Percentiles rank a stretch among this genome's conserved stretches.
Evolutionary conservation across 2,888 invertebrate species (phyloP).

Genomic region (Heliconius cydno): DNA sequence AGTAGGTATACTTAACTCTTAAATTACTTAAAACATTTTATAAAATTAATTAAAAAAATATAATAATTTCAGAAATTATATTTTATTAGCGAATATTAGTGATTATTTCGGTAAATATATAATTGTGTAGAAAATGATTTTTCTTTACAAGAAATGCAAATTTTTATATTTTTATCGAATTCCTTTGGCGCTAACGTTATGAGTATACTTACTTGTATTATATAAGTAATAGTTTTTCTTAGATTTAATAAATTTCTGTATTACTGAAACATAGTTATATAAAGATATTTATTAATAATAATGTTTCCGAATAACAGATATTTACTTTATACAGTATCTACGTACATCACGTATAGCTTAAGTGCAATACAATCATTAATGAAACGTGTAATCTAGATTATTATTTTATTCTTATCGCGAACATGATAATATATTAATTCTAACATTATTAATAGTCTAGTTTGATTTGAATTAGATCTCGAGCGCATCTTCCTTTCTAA

Average conservation of each 20-base stretch:
- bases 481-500: conserved; percentile 5
- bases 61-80: background rate
- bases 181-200: too few species aligned
- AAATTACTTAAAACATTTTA: too few species aligned
- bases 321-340: background rate
- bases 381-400: conserved; percentile 15
- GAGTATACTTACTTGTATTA: background rate
- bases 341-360: background rate
- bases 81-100: background rate
- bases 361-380: conserved; percentile 17
- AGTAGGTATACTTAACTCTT: too few species aligned
- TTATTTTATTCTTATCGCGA: conserved; percentile 18
- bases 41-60: too few species aligned
- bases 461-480: conserved; percentile 7
- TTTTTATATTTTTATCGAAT: background rate
- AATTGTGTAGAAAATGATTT: background rate
- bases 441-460: conserved; percentile 1
- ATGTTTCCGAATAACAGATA: too few species aligned
- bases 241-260: background rate
- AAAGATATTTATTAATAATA: too few species aligned
- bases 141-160: background rate
- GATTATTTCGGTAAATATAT: background rate
- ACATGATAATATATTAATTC: conserved; percentile 6
- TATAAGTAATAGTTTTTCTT: background rate
- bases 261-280: background rate